Evolutionary conservation across 2,113 vertebrate species (phyloP).

Genomic region (Turdus rufiventris): DNA sequence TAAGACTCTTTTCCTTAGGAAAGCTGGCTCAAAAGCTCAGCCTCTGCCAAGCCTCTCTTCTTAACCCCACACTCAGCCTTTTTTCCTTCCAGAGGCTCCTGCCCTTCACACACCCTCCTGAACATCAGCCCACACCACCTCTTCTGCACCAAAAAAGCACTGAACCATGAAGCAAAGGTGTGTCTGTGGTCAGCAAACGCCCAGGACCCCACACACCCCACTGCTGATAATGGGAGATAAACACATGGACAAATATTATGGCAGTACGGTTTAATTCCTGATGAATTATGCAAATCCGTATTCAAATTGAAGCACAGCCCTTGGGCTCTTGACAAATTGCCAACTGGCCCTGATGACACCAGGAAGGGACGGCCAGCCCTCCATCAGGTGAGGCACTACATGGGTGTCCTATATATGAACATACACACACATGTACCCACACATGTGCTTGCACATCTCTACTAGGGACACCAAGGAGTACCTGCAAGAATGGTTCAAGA

Average conservation of each 20-base stretch:
- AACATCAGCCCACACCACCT: not conserved
- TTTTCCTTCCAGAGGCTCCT: not conserved
- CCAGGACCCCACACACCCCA: not conserved
- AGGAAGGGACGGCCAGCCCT: not conserved
- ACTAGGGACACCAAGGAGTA: not conserved
- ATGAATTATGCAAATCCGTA: constrained; percentile 29
- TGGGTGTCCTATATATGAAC: fast-evolving
- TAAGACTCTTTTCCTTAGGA: not conserved
- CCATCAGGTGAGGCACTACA: not conserved
- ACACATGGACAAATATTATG: not conserved
- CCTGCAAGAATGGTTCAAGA: not conserved
- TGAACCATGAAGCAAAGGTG: fast-evolving
- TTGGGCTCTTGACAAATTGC: constrained; percentile 6
- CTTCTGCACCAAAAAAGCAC: not conserved
- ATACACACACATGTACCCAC: fast-evolving
- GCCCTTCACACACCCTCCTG: not conserved
- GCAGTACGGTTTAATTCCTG: not conserved
- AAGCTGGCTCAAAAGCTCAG: not conserved
- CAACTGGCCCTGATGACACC: not conserved
- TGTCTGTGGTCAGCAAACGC: fast-evolving
- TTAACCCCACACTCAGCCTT: fast-evolving
- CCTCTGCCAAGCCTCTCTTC: not conserved
- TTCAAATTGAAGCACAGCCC: constrained; percentile 2
- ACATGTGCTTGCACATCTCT: not conserved
- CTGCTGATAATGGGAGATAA: not conserved